Percentiles rank a stretch among this genome's conserved stretches.
Conservation (phyloP, 1,140 invertebrate species). For the Drosophila subpulchrella region DNA sequence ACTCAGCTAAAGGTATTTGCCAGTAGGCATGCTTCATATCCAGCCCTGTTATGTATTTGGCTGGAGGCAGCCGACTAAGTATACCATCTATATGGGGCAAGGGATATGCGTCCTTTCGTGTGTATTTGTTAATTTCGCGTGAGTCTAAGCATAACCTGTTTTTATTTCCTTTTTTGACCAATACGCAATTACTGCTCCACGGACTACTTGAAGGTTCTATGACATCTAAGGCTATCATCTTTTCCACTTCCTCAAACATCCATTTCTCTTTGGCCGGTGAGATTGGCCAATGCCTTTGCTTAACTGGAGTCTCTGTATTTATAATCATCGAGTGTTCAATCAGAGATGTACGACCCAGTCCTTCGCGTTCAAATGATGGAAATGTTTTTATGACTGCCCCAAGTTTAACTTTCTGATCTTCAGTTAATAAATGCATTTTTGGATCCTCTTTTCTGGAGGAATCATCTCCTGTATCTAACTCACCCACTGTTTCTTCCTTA, state of each 20-base stretch:
- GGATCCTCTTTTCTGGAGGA: slow-evolving; percentile 1
- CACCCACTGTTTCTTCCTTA: background rate
- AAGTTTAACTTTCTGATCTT: background rate
- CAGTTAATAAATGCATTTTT: slow-evolving; percentile 10
- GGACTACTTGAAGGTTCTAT: slow-evolving; percentile 23
- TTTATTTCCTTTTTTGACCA: slow-evolving; percentile 32
- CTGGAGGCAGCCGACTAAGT: slow-evolving; percentile 40
- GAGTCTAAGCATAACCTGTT: slow-evolving; percentile 40
- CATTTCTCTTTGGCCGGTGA: slow-evolving; percentile 28
- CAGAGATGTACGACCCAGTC: slow-evolving; percentile 19
- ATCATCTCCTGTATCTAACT: slow-evolving; percentile 1
- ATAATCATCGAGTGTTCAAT: slow-evolving; percentile 21
- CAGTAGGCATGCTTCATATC: slow-evolving; percentile 66
- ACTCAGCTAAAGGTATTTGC: slow-evolving; percentile 13
- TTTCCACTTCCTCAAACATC: slow-evolving; percentile 24
- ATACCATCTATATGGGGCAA: slow-evolving; percentile 41
- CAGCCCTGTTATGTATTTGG: slow-evolving; percentile 55
- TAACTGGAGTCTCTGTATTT: slow-evolving; percentile 15
- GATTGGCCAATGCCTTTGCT: slow-evolving; percentile 36
- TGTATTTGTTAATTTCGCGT: slow-evolving; percentile 33
- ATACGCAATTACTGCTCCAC: slow-evolving; percentile 32
- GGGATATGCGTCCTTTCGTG: slow-evolving; percentile 43
- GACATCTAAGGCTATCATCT: slow-evolving; percentile 28
- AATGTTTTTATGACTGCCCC: slow-evolving; percentile 5
- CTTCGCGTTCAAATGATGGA: slow-evolving; percentile 14